These are phyloP conservation scores for Tetropium fuscum DNA, from an alignment of 2,888 invertebrate genomes.

Conservation along the genomic window DNA sequence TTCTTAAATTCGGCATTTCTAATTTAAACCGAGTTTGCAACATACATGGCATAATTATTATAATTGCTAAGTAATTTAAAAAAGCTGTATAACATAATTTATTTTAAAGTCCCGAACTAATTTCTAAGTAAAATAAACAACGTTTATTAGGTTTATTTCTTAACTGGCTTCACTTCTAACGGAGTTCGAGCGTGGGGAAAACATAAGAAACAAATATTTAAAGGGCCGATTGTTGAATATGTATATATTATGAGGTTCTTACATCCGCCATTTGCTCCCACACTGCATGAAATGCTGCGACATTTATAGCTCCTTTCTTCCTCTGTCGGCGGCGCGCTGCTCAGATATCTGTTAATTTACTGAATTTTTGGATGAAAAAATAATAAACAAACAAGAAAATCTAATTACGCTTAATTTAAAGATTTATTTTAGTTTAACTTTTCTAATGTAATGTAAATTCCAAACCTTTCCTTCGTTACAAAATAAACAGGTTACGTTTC, in stretches of 20 bases:
- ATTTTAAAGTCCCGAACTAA: slow-evolving; percentile 55
- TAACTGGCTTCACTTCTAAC: slow-evolving; percentile 36
- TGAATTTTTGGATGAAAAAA: slow-evolving; percentile 23
- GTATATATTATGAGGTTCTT: slow-evolving; percentile 51
- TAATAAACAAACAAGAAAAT: slow-evolving; percentile 26
- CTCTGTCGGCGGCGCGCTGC: slow-evolving; percentile 14
- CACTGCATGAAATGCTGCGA: slow-evolving; percentile 38
- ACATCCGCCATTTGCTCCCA: slow-evolving; percentile 61
- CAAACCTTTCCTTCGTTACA: slow-evolving; percentile 1
- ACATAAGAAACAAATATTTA: slow-evolving; percentile 60
- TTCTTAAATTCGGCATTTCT: not conserved
- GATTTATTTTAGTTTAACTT: slow-evolving; percentile 21
- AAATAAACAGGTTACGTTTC: slow-evolving; percentile 13
- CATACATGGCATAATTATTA: slow-evolving; percentile 10
- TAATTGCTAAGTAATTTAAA: slow-evolving; percentile 14
- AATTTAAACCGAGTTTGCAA: slow-evolving; percentile 4
- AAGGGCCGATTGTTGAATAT: slow-evolving; percentile 52
- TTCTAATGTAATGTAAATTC: slow-evolving; percentile 17
- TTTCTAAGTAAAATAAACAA: slow-evolving; percentile 60
- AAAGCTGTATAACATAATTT: slow-evolving; percentile 35
- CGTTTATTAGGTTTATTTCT: slow-evolving; percentile 56
- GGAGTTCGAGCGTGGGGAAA: slow-evolving; percentile 20
- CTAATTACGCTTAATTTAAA: slow-evolving; percentile 18
- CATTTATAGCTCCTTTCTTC: slow-evolving; percentile 22
- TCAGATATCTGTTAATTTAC: slow-evolving; percentile 26